Conservation (phyloP, 2,113 vertebrate species). For the Rostratula benghalensis region DNA sequence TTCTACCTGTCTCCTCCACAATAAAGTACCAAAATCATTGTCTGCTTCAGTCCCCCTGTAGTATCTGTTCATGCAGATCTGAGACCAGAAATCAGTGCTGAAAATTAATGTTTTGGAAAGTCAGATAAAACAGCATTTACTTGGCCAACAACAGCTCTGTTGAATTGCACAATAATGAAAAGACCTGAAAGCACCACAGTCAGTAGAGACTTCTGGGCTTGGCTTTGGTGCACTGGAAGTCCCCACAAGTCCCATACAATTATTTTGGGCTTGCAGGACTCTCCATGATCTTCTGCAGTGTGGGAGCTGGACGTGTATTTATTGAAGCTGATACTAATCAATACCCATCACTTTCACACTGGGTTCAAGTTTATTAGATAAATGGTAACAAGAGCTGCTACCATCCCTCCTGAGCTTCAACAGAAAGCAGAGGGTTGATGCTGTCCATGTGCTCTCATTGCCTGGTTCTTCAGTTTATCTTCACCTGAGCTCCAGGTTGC, state of each 20-base stretch:
- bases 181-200: neutral
- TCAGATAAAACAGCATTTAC: neutral
- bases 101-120: neutral
- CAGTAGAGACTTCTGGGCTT: neutral
- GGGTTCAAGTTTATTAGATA: constrained; percentile 33
- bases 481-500: neutral
- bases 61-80: neutral
- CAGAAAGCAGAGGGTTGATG: neutral
- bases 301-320: neutral
- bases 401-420: neutral
- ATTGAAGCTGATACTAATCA: constrained; percentile 33
- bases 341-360: constrained; percentile 17
- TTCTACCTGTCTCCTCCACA: neutral
- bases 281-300: neutral
- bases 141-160: neutral
- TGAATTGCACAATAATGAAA: neutral
- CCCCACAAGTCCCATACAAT: neutral
- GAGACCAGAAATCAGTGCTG: neutral
- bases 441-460: neutral
- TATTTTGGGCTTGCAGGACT: neutral
- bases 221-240: neutral
- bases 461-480: neutral
- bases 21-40: neutral
- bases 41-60: neutral
- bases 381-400: neutral